Percentiles rank a stretch among this genome's conserved stretches.
Conservation (phyloP, 2,797 vertebrate species). For the Cyprinodon diabolis region DNA sequence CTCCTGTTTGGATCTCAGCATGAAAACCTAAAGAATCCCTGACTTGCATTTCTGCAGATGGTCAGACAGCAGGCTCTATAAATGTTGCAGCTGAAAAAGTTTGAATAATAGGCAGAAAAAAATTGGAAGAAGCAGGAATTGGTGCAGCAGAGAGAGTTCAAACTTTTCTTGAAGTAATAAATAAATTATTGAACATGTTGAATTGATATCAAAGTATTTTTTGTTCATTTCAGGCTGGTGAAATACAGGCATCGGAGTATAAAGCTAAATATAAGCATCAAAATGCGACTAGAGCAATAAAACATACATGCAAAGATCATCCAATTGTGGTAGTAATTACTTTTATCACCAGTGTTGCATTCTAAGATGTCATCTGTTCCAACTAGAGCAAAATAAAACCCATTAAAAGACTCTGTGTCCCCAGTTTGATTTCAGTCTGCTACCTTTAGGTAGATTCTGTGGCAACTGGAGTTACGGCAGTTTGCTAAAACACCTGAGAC, state of each 20-base stretch:
- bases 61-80: slow-evolving; percentile 50
- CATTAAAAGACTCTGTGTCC: slow-evolving; percentile 29
- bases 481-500: slow-evolving; percentile 35
- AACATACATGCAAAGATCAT: background rate
- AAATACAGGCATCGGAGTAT: background rate
- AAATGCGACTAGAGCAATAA: background rate
- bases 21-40: slow-evolving; percentile 56
- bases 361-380: background rate
- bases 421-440: slow-evolving; percentile 17
- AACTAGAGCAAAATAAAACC: slow-evolving; percentile 1
- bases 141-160: slow-evolving; percentile 3
- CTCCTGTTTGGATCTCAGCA: slow-evolving; percentile 56
- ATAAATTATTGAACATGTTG: background rate
- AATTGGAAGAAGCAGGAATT: background rate
- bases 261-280: background rate
- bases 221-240: background rate
- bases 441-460: slow-evolving; percentile 25
- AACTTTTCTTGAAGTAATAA: background rate
- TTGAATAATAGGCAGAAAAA: slow-evolving; percentile 33
- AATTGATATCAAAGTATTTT: background rate
- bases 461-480: slow-evolving; percentile 30
- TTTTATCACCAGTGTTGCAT: background rate
- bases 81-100: slow-evolving; percentile 43
- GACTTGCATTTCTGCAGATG: slow-evolving; percentile 66
- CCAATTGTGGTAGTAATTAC: background rate